Conservation (phyloP, 2,797 vertebrate species). For the Pantherophis vulpinus region DNA sequence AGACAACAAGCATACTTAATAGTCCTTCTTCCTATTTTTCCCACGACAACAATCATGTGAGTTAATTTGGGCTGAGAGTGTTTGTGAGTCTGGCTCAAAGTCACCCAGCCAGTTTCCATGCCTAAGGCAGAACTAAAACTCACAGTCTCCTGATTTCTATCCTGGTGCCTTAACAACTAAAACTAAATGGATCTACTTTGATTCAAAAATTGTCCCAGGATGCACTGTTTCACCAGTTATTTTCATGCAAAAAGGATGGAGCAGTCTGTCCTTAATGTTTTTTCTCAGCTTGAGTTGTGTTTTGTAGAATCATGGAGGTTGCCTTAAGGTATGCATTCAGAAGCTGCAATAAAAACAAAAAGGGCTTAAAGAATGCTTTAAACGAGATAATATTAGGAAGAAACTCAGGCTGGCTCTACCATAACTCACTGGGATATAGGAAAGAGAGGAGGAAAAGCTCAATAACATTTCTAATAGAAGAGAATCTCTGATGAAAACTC, state of each 20-base stretch:
- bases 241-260: background rate
- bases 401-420: background rate
- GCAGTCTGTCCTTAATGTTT: background rate
- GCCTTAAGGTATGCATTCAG: background rate
- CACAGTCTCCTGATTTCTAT: background rate
- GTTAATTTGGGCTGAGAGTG: background rate
- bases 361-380: background rate
- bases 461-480: background rate
- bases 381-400: background rate
- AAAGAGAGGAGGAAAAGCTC: background rate
- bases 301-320: background rate
- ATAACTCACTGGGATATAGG: background rate
- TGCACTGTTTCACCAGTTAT: background rate
- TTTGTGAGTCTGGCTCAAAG: background rate
- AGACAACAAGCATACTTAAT: background rate
- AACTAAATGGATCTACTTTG: background rate
- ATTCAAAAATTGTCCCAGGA: background rate
- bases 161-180: background rate
- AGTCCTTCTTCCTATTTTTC: background rate
- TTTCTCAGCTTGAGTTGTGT: background rate
- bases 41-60: background rate
- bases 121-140: background rate
- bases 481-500: background rate
- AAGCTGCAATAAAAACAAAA: background rate
- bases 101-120: background rate